Evolutionary conservation across 2,113 vertebrate genomes (phyloP).

Genomic region (Nothoprocta pentlandii): DNA sequence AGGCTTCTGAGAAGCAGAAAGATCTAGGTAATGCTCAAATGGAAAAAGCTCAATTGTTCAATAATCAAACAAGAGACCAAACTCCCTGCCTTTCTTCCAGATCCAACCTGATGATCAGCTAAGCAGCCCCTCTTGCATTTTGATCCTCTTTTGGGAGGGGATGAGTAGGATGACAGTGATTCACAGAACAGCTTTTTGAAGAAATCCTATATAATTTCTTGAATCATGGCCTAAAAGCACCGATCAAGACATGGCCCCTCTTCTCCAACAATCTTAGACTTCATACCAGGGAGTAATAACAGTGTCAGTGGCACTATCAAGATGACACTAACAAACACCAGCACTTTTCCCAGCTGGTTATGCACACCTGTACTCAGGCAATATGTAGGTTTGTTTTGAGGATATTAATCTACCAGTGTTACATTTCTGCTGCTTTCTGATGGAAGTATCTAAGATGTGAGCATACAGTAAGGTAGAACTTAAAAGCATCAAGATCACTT

Average conservation of each 20-base stretch:
- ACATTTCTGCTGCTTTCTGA: neutral
- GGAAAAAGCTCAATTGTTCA: neutral
- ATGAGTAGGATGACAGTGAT: neutral
- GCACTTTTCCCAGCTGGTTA: conserved; percentile 20
- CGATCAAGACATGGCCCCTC: neutral
- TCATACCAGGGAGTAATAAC: neutral
- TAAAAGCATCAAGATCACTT: neutral
- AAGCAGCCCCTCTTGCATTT: neutral
- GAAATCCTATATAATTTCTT: neutral
- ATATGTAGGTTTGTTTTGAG: neutral
- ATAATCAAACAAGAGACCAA: neutral
- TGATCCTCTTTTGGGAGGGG: neutral
- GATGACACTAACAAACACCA: neutral
- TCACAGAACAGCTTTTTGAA: neutral
- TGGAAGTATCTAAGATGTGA: neutral
- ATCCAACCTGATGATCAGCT: neutral
- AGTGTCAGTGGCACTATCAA: neutral
- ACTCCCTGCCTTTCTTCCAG: neutral
- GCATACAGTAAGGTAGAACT: neutral
- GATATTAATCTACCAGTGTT: neutral
- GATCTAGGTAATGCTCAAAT: neutral
- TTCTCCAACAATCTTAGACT: neutral
- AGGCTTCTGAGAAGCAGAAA: neutral
- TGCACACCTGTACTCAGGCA: neutral
- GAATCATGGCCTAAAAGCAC: neutral